phyloP scores from a whole-genome alignment of 53 echinoderm and acorn worm species.

The Apostichopus leukothele region DNA sequence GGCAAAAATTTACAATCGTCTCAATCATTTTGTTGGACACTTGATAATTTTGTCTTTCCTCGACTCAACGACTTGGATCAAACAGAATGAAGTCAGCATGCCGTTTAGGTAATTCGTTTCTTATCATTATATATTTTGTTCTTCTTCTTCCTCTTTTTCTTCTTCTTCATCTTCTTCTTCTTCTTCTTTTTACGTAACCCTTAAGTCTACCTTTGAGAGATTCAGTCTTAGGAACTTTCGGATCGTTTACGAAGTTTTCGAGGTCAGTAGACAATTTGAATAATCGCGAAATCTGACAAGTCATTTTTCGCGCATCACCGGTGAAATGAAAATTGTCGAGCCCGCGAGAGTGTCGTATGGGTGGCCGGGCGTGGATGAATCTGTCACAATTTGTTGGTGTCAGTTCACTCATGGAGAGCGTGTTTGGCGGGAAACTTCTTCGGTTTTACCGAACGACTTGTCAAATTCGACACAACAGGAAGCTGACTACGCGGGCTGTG shows the following conservation, averaged over 20 bases:
- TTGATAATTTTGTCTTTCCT: neutral
- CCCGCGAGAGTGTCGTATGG: slow-evolving; percentile 42
- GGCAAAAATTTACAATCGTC: neutral
- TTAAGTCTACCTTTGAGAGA: slow-evolving; percentile 14
- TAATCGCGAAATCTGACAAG: slow-evolving; percentile 47
- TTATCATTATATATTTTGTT: neutral
- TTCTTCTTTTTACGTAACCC: neutral
- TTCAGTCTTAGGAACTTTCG: slow-evolving; percentile 32
- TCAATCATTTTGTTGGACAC: neutral
- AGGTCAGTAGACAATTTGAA: slow-evolving; percentile 43
- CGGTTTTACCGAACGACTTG: slow-evolving; percentile 23
- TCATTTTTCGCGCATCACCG: slow-evolving; percentile 36
- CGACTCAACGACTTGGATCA: neutral
- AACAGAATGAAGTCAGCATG: neutral
- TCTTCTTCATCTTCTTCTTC: neutral
- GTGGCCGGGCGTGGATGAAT: slow-evolving; percentile 40
- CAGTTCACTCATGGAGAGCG: slow-evolving; percentile 38
- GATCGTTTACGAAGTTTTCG: slow-evolving; percentile 45
- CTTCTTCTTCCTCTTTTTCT: no score
- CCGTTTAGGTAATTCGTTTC: neutral
- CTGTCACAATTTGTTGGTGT: slow-evolving; percentile 40
- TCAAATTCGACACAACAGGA: slow-evolving; percentile 34
- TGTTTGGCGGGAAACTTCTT: slow-evolving; percentile 42
- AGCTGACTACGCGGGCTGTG: slow-evolving; percentile 17
- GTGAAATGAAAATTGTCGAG: slow-evolving; percentile 46